Percentiles rank a stretch among this genome's conserved stretches.
Evolutionary conservation across 2,888 invertebrate species (phyloP).

Genomic region (Oxyteleia sp.): DNA sequence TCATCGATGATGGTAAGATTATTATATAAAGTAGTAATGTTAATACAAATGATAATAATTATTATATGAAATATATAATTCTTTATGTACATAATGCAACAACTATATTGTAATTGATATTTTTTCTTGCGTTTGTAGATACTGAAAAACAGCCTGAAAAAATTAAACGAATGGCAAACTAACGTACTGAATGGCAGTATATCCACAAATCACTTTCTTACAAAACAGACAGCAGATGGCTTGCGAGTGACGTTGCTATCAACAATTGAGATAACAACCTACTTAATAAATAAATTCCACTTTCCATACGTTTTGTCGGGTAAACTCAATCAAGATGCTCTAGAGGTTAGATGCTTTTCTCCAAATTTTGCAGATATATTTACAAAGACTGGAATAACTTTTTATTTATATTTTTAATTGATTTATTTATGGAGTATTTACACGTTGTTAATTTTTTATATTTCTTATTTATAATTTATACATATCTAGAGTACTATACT

Average conservation of each 20-base stretch:
- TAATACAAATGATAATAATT: constrained; percentile 14
- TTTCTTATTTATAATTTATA: neutral
- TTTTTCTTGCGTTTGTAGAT: constrained; percentile 51
- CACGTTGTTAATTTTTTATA: neutral
- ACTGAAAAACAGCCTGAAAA: constrained; percentile 54
- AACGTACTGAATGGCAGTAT: constrained; percentile 46
- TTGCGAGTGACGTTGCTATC: constrained; percentile 70
- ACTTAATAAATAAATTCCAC: constrained; percentile 51
- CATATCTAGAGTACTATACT: neutral
- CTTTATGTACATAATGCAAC: neutral
- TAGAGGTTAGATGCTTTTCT: constrained; percentile 65
- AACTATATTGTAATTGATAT: neutral
- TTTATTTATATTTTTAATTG: neutral
- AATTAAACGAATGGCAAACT: constrained; percentile 69
- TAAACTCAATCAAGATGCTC: constrained; percentile 74
- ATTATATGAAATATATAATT: too few relatives aligned
- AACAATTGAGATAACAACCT: constrained; percentile 60
- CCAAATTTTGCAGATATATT: constrained; percentile 8
- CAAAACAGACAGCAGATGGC: constrained; percentile 71
- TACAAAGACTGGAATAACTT: neutral
- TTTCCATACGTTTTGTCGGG: constrained; percentile 71
- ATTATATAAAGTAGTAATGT: constrained; percentile 18
- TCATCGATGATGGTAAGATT: constrained; percentile 11
- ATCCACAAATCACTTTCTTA: constrained; percentile 59
- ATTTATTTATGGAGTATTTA: too few relatives aligned